Evolutionary conservation across 2,888 invertebrate genomes (phyloP).

Genomic region (Azorinus chamasolen): DNA sequence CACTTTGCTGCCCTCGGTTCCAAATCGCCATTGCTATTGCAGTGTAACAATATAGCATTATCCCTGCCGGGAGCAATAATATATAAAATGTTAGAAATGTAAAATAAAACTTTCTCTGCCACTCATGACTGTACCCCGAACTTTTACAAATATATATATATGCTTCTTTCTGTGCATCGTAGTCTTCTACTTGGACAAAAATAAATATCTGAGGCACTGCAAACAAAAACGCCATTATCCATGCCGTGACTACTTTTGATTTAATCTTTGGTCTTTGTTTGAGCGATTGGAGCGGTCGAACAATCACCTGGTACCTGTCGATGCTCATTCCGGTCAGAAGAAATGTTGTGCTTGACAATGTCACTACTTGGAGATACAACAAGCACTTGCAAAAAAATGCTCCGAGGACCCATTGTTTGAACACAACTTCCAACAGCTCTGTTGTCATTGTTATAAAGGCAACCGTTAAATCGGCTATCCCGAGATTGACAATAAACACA

Average conservation of each 20-base stretch:
- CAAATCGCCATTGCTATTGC: conserved; percentile 86
- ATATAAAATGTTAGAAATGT: conserved; percentile 86
- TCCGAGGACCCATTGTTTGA: conserved; percentile 87
- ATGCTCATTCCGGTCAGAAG: conserved; percentile 86
- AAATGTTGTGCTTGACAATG: conserved; percentile 86
- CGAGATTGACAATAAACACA: conserved; percentile 86
- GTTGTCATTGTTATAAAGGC: conserved; percentile 86
- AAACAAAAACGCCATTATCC: conserved; percentile 85
- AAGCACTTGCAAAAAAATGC: conserved; percentile 85
- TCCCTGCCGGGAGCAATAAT: conserved; percentile 85
- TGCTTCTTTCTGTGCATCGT: conserved; percentile 77
- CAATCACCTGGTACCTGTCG: conserved; percentile 86
- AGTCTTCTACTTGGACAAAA: conserved; percentile 84
- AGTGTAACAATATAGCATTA: conserved; percentile 87
- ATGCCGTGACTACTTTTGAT: conserved; percentile 84
- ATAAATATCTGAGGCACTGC: conserved; percentile 87
- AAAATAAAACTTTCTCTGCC: conserved; percentile 87
- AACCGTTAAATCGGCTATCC: conserved; percentile 86
- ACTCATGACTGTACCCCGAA: conserved; percentile 86
- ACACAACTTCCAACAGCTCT: conserved; percentile 86
- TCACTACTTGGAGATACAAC: conserved; percentile 86
- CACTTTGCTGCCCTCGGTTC: conserved; percentile 69
- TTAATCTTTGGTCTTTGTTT: conserved; percentile 80
- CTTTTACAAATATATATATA: conserved; percentile 84
- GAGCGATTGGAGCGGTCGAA: conserved; percentile 85